phyloP scores from a whole-genome alignment of 1,140 invertebrate species.

The Aphelenchoides fujianensis region DNA sequence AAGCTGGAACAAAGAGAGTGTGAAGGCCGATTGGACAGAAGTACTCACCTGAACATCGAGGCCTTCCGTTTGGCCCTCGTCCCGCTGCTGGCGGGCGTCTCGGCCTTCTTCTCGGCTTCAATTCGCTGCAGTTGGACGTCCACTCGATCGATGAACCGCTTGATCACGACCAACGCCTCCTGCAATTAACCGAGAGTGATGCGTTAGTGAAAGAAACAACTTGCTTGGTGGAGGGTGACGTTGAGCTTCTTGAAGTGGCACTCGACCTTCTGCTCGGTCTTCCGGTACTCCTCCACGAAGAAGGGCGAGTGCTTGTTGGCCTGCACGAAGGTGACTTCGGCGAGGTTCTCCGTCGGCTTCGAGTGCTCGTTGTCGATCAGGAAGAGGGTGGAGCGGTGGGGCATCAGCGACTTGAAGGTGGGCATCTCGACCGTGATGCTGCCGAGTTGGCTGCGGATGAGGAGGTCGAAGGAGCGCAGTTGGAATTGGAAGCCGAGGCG shows the following conservation, averaged over 20 bases:
- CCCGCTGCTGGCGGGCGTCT: too few relatives aligned
- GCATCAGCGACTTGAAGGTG: conserved; percentile 33
- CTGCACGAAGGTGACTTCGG: conserved; percentile 57
- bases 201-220: conserved; percentile 64
- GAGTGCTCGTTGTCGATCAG: conserved; percentile 49
- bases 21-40: too few relatives aligned
- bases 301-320: conserved; percentile 80
- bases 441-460: conserved; percentile 50
- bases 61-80: too few relatives aligned
- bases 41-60: too few relatives aligned
- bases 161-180: conserved; percentile 48
- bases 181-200: too few relatives aligned
- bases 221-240: too few relatives aligned
- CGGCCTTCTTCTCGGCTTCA: too few relatives aligned
- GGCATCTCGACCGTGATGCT: conserved; percentile 50
- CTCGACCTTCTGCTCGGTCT: conserved; percentile 74
- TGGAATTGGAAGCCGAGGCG: conserved; percentile 44
- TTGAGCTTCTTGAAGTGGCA: conserved; percentile 81
- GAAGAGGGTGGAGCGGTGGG: conserved; percentile 40
- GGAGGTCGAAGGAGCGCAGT: conserved; percentile 59
- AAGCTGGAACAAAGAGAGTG: too few relatives aligned
- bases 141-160: too few relatives aligned
- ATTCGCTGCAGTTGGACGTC: too few relatives aligned
- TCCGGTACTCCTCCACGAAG: conserved; percentile 75
- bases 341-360: conserved; percentile 35